phyloP scores from a whole-genome alignment of 2,888 invertebrate species.

The Xiphydria camelus region DNA sequence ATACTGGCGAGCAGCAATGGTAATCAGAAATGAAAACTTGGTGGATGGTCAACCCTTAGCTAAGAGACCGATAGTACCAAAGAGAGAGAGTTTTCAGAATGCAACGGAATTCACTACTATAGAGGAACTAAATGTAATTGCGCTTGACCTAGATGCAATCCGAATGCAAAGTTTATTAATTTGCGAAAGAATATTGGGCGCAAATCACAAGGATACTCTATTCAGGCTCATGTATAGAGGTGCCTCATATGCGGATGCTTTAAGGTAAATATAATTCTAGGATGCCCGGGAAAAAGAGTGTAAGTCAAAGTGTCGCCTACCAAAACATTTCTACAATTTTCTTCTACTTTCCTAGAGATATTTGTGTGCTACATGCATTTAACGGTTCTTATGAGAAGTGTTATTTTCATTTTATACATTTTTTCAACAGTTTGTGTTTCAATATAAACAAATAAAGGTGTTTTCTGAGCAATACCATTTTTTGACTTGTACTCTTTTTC shows the following conservation, averaged over 20 bases:
- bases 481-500: too few species aligned
- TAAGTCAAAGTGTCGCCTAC: too few species aligned
- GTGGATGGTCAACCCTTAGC: slow-evolving; percentile 47
- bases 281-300: too few species aligned
- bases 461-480: too few species aligned
- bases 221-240: slow-evolving; percentile 76
- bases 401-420: too few species aligned
- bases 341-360: too few species aligned
- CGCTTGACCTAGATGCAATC: slow-evolving; percentile 82
- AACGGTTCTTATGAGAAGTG: too few species aligned
- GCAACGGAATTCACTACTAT: slow-evolving; percentile 73
- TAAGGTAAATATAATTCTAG: slow-evolving; percentile 58
- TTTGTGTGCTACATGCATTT: too few species aligned
- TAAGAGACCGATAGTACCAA: slow-evolving; percentile 63
- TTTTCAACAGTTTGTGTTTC: too few species aligned
- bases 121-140: slow-evolving; percentile 73
- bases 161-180: slow-evolving; percentile 86
- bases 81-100: slow-evolving; percentile 67
- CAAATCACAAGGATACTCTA: slow-evolving; percentile 84
- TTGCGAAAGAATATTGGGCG: slow-evolving; percentile 84
- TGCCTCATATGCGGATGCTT: slow-evolving; percentile 73
- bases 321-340: too few species aligned
- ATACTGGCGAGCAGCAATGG: slow-evolving; percentile 80
- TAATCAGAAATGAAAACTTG: slow-evolving; percentile 59
- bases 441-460: too few species aligned